Evolutionary conservation across 2,888 invertebrate genomes (phyloP).

Genomic region (Rotaria socialis): DNA sequence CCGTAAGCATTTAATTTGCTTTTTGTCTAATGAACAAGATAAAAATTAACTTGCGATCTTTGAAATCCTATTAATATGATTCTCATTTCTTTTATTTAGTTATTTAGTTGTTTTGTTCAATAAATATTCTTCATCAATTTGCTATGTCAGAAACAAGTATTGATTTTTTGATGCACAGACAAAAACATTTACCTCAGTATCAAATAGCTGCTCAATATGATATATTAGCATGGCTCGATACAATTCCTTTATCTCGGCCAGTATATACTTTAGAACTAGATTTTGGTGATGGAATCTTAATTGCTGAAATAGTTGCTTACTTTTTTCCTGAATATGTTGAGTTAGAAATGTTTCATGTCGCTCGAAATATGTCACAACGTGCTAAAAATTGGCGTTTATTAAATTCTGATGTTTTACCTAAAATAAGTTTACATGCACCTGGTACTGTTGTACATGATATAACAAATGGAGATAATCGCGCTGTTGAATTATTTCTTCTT

Average conservation of each 20-base stretch:
- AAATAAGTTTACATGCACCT: neutral
- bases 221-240: conserved; percentile 37
- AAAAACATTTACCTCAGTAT: neutral
- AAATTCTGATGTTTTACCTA: neutral
- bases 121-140: no score
- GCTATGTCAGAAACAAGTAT: neutral
- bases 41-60: no score
- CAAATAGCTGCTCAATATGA: neutral
- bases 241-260: conserved; percentile 35
- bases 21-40: no score
- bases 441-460: neutral
- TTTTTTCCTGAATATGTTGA: conserved; percentile 45
- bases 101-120: no score
- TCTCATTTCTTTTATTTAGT: no score
- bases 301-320: conserved; percentile 42
- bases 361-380: conserved; percentile 41
- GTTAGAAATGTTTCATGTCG: conserved; percentile 11
- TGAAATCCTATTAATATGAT: no score
- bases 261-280: conserved; percentile 39
- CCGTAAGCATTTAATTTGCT: no score
- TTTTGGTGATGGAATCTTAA: conserved; percentile 44
- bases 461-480: neutral
- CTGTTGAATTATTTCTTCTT: neutral
- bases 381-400: conserved; percentile 40
- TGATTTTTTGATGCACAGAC: neutral